Conservation (phyloP, 1,140 invertebrate genomes). For the honey bee (Apis mellifera) region DNA sequence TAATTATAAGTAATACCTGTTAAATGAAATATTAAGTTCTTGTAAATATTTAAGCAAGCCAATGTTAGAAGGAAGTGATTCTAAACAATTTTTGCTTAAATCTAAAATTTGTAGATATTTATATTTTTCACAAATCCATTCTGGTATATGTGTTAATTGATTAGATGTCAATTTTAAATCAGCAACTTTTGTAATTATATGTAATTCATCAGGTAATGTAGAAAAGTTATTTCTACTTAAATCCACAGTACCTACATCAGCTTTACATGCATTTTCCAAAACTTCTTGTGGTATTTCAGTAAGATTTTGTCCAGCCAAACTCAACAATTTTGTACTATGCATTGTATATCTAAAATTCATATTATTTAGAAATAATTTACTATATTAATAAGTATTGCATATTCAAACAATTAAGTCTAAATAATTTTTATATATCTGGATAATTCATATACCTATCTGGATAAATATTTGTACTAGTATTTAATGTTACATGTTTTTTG, state of each 20-base stretch:
- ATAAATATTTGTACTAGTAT: slow-evolving; percentile 75
- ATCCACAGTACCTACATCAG: slow-evolving; percentile 89
- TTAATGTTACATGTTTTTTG: slow-evolving; percentile 55
- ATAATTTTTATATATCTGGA: not conserved
- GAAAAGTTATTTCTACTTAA: slow-evolving; percentile 90
- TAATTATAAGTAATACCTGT: slow-evolving; percentile 83
- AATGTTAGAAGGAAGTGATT: slow-evolving; percentile 86
- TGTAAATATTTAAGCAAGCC: slow-evolving; percentile 85
- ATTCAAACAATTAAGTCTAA: too few relatives aligned
- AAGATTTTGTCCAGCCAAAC: slow-evolving; percentile 85
- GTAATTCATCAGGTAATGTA: slow-evolving; percentile 84
- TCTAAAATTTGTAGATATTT: slow-evolving; percentile 87
- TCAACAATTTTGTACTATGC: slow-evolving; percentile 87
- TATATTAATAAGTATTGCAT: not conserved
- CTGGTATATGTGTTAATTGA: slow-evolving; percentile 83
- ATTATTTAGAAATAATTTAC: slow-evolving; percentile 15
- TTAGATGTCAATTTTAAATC: slow-evolving; percentile 88
- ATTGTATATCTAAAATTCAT: slow-evolving; percentile 84
- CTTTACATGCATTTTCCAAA: slow-evolving; percentile 86
- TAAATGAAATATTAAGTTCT: slow-evolving; percentile 91
- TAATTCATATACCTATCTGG: slow-evolving; percentile 85
- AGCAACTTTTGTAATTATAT: slow-evolving; percentile 81
- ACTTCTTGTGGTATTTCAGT: slow-evolving; percentile 86
- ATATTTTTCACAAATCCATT: slow-evolving; percentile 85
- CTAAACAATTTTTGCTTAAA: slow-evolving; percentile 89